Evolutionary conservation across 2,797 vertebrate species (phyloP).

Genomic region (Rhadinocentrus ornatus): DNA sequence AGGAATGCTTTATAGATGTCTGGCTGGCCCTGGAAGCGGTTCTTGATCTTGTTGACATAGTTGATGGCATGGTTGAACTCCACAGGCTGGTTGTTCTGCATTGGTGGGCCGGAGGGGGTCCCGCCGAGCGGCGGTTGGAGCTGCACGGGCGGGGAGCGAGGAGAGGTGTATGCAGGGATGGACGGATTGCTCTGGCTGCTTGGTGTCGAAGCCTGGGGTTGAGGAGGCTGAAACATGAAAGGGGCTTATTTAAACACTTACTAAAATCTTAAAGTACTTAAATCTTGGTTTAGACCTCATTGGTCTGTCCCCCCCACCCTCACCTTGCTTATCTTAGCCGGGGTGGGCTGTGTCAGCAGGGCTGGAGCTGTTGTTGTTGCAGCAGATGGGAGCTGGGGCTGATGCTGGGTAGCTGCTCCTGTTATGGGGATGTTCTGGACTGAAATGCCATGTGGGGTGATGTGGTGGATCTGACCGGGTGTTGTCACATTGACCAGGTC

Average conservation of each 20-base stretch:
- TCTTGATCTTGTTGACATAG: constrained; percentile 99
- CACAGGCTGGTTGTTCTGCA: constrained; percentile 99
- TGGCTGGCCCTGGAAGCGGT: constrained; percentile 98
- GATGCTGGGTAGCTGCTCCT: constrained; percentile 67
- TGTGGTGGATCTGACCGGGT: constrained; percentile 97
- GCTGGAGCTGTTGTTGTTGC: constrained; percentile 87
- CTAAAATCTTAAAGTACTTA: neutral
- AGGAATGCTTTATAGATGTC: constrained; percentile 99
- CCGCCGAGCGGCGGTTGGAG: constrained; percentile 92
- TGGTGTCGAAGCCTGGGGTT: constrained; percentile 90
- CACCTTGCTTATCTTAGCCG: constrained; percentile 96
- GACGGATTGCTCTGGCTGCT: constrained; percentile 93
- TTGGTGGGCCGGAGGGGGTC: constrained; percentile 89
- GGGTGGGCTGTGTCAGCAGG: constrained; percentile 89
- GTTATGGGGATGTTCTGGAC: constrained; percentile 91
- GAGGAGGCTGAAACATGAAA: constrained; percentile 83
- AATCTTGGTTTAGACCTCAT: neutral
- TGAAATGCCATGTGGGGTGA: constrained; percentile 94
- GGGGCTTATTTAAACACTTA: neutral
- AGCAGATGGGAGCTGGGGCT: constrained; percentile 50
- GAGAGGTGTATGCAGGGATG: constrained; percentile 91
- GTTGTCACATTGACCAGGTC: constrained; percentile 98
- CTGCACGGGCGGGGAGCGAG: constrained; percentile 93
- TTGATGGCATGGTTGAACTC: constrained; percentile 99
- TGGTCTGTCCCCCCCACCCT: neutral